Conservation (phyloP, 2,888 invertebrate genomes). For the Notodromas monacha region DNA sequence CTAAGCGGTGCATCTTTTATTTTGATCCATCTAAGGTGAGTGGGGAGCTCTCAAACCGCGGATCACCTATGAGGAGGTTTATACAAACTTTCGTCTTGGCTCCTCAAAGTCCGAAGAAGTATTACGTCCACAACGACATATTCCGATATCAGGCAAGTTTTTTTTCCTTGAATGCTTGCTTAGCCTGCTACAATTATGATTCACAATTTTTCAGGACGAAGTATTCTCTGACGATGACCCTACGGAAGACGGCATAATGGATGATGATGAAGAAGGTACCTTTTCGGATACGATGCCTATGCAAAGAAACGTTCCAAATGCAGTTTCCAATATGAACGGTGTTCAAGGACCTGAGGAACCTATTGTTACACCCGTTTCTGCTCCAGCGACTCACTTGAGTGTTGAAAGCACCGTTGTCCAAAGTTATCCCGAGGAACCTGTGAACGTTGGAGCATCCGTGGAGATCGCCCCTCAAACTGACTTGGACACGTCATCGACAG, state of each 20-base stretch:
- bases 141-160: conserved; percentile 59
- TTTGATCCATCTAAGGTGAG: conserved; percentile 26
- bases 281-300: no score
- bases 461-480: no score
- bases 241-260: conserved; percentile 22
- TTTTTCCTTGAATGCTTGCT: conserved; percentile 7
- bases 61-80: conserved; percentile 83
- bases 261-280: conserved; percentile 22
- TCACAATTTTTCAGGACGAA: conserved; percentile 19
- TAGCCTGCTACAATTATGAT: no score
- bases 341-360: no score
- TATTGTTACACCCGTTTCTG: no score
- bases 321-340: no score
- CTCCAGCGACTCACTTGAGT: no score
- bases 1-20: conserved; percentile 1
- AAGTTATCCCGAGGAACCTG: no score
- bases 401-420: no score
- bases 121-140: conserved; percentile 94
- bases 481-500: no score
- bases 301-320: no score
- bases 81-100: conserved; percentile 91
- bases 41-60: conserved; percentile 80
- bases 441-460: no score
- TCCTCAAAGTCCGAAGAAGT: conserved; percentile 79
- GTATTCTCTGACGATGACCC: conserved; percentile 29